Evolutionary conservation across 2,888 invertebrate genomes (phyloP), one percentile per base, ranked within the genome.

Genomic region (Alloplasta piceator): DNA sequence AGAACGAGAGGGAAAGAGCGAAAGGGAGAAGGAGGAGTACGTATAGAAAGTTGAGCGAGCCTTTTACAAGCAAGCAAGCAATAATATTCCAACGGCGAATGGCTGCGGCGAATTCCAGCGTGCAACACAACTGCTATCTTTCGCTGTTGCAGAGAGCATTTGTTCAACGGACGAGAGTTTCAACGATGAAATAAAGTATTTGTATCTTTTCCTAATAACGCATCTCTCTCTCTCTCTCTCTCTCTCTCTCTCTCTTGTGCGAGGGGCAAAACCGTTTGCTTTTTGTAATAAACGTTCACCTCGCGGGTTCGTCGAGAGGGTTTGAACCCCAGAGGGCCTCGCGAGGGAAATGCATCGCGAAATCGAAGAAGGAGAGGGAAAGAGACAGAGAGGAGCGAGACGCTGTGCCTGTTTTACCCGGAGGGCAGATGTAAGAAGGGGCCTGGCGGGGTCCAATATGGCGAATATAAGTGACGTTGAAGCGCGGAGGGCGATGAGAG

Each of bases 181-280:
- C 72, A 89, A 89, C 89, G 89, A 89, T 90, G 88, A 90, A 90
- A 89, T 90, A 88, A 90, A 89, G 87, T 88, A 90, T 91, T 90
- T 89, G 89, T 89, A 90, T 90, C 89, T 67, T 64, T 89, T 86
- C 72, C 90, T 89, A 89, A 89, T 89, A 88, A 89, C 87, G 86
- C 84, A 85, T 80, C 85, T 84, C 83, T 75, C 84, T 80, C 26
- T 26, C 26, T 26, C 26, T 26, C 71, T 68, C 66, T 67, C 55
- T 64, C 71, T 48, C 56, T 78, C 75, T 80, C 79, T 68, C 83
- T 75, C 82, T 58, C 36, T 10, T 10, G 50, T 6, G 10, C 38
- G 50, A n/a, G 67, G 39, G 46, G 43, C 48, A 9, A 38, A 26
- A 26, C 38, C 26, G 74, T 84, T 83, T 82, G 80, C 83, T 83